Evolutionary conservation across 2,888 invertebrate genomes (phyloP).

Genomic region (Cataglyphis livida): DNA sequence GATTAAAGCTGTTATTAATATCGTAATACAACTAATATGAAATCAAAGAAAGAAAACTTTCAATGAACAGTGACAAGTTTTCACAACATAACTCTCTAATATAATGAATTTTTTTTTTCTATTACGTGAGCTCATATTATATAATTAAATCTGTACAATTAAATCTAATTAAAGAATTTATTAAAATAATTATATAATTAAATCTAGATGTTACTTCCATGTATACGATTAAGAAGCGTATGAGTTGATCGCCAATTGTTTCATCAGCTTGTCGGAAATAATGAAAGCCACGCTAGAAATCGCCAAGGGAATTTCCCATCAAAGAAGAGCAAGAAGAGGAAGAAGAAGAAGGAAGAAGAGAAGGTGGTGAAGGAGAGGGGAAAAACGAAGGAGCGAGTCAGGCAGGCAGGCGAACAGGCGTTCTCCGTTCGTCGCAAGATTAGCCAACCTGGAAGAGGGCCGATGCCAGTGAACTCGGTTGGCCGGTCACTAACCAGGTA

Average conservation of each 20-base stretch:
- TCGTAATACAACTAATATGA: neutral
- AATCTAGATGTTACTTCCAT: conserved; percentile 6
- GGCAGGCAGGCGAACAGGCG: conserved; percentile 59
- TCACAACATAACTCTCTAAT: neutral
- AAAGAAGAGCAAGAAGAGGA: conserved; percentile 54
- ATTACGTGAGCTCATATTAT: conserved; percentile 8
- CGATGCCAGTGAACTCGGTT: conserved; percentile 86
- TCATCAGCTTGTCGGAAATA: conserved; percentile 32
- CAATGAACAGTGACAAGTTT: neutral
- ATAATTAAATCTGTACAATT: neutral
- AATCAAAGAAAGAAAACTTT: neutral
- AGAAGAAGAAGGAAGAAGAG: conserved; percentile 25
- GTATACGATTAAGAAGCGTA: conserved; percentile 1
- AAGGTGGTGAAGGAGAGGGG: conserved; percentile 43
- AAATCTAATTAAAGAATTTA: neutral
- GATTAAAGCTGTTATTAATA: neutral
- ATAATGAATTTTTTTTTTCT: neutral
- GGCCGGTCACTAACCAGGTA: conserved; percentile 86
- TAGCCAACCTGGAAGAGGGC: conserved; percentile 84
- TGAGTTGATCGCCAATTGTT: conserved; percentile 8
- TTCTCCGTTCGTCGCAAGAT: conserved; percentile 81
- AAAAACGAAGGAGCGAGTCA: neutral
- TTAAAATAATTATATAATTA: conserved; percentile 13
- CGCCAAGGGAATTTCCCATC: conserved; percentile 66
- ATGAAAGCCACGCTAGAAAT: conserved; percentile 41